phyloP scores from a whole-genome alignment of 64 coral and sea anemone species.

The Pachyseris speciosa region DNA sequence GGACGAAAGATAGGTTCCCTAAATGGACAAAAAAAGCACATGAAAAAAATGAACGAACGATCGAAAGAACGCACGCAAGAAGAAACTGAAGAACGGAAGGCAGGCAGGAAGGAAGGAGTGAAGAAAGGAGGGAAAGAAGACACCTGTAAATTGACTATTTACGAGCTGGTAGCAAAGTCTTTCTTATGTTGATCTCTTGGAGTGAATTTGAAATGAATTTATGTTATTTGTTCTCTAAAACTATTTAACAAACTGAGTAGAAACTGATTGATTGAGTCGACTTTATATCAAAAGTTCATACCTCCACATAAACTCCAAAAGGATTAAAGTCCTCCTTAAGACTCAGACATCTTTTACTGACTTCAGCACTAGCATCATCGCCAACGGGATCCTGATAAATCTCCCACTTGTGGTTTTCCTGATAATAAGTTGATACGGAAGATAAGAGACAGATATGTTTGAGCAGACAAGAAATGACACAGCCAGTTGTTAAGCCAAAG shows the following conservation, averaged over 20 bases:
- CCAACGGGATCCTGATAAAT: background rate
- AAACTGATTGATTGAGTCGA: too few species aligned
- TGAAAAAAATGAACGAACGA: background rate
- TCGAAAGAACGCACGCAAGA: too few species aligned
- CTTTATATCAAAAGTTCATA: too few species aligned
- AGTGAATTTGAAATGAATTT: too few species aligned
- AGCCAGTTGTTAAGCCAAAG: too few species aligned
- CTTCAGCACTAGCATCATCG: background rate
- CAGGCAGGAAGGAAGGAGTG: background rate
- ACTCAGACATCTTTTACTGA: constrained; percentile 20
- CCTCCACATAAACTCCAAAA: background rate
- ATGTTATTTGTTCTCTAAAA: too few species aligned
- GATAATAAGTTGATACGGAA: background rate
- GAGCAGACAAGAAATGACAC: too few species aligned
- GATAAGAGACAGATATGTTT: too few species aligned
- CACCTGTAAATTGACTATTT: too few species aligned
- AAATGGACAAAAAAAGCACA: background rate
- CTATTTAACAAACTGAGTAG: too few species aligned
- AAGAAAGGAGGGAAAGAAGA: background rate
- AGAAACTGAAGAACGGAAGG: background rate
- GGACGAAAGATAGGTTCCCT: constrained; percentile 9
- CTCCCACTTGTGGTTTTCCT: constrained; percentile 2
- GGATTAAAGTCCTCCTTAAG: background rate
- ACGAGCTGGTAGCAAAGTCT: too few species aligned
- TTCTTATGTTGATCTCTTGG: too few species aligned